Percentiles rank a stretch among this genome's conserved stretches.
These are phyloP conservation scores for Odobenus rosmarus DNA, from an alignment of 2,113 vertebrate species.

Conservation along the genomic window DNA sequence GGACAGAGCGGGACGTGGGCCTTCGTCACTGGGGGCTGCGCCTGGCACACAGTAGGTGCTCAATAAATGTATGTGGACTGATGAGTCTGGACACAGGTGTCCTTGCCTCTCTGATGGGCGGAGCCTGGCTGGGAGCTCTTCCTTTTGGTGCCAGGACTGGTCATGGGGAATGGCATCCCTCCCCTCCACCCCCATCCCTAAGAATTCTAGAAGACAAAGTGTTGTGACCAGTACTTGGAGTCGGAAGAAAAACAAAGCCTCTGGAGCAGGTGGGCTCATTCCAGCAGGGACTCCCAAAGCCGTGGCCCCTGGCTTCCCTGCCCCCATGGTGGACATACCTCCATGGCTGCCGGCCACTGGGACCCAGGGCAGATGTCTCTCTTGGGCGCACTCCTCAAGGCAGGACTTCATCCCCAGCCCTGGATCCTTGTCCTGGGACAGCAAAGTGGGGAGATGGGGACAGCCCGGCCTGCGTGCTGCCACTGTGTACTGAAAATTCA, in stretches of 20 bases:
- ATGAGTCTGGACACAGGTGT: neutral
- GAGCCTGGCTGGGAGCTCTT: neutral
- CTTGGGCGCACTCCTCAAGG: accelerated
- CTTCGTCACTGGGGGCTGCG: accelerated
- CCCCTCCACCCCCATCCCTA: neutral
- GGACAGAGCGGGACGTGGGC: accelerated
- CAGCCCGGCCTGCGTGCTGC: neutral
- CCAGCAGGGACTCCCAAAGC: neutral
- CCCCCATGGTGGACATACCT: accelerated
- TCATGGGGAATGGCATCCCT: neutral
- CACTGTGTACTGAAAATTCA: neutral
- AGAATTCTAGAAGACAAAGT: neutral
- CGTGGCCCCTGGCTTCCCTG: neutral
- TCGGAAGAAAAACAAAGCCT: neutral
- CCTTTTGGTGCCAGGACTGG: neutral
- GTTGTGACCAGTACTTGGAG: neutral
- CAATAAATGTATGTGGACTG: accelerated
- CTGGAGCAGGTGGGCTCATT: neutral
- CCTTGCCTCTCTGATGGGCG: neutral
- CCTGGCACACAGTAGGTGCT: neutral
- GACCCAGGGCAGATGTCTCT: neutral
- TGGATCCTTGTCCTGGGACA: neutral
- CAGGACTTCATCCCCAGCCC: accelerated
- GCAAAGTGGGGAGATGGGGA: neutral
- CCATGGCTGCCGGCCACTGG: accelerated